Evolutionary conservation across 2,888 invertebrate genomes (phyloP).

Genomic region (Drosophila nr. fundita): DNA sequence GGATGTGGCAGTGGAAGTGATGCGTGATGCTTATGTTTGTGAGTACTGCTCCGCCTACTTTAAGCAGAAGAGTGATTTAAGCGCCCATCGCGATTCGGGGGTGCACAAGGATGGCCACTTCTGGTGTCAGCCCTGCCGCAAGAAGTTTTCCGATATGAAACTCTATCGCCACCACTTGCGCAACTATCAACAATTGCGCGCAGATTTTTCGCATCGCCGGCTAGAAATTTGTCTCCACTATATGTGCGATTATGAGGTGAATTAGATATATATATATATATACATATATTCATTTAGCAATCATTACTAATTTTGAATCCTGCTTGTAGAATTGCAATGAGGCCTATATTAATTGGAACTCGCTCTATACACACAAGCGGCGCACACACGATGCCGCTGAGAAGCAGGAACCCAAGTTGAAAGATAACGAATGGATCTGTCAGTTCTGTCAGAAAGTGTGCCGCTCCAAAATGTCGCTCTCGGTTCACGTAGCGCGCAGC

Average conservation of each 20-base stretch:
- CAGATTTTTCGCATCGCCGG: slow-evolving; percentile 54
- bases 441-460: slow-evolving; percentile 82
- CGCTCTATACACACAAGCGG: slow-evolving; percentile 79
- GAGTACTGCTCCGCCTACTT: slow-evolving; percentile 82
- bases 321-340: slow-evolving; percentile 73
- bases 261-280: neutral
- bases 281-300: neutral
- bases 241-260: slow-evolving; percentile 80
- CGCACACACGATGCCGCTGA: slow-evolving; percentile 47
- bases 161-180: slow-evolving; percentile 73
- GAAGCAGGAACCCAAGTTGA: slow-evolving; percentile 19
- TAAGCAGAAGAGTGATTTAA: slow-evolving; percentile 63
- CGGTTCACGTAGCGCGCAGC: slow-evolving; percentile 83
- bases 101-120: slow-evolving; percentile 68
- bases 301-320: neutral
- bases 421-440: slow-evolving; percentile 66
- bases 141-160: slow-evolving; percentile 64
- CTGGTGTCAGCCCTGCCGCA: slow-evolving; percentile 65
- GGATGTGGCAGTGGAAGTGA: slow-evolving; percentile 47
- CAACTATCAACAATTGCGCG: slow-evolving; percentile 47
- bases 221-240: slow-evolving; percentile 63
- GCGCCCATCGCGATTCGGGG: slow-evolving; percentile 73
- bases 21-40: slow-evolving; percentile 74
- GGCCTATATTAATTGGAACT: slow-evolving; percentile 80
- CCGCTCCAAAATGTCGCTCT: slow-evolving; percentile 81